Conservation (phyloP, 2,888 invertebrate genomes). For the Limnephilus auricula region DNA sequence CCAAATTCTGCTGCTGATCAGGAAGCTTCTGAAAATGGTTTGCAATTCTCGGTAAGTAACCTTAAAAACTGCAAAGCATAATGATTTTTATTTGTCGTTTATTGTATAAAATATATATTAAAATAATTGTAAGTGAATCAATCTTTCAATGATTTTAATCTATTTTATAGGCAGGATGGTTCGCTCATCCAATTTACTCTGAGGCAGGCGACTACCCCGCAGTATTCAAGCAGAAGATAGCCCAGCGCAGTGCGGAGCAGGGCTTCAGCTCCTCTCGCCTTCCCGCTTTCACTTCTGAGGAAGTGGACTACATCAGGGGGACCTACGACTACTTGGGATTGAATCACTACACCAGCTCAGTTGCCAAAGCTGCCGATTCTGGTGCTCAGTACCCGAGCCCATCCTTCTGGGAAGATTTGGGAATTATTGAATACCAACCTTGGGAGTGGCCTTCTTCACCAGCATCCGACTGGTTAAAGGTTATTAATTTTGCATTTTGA, state of each 20-base stretch:
- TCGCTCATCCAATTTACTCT: slow-evolving; percentile 80
- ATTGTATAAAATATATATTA: background rate
- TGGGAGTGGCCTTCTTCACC: slow-evolving; percentile 51
- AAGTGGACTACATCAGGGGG: slow-evolving; percentile 78
- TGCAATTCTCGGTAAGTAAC: slow-evolving; percentile 72
- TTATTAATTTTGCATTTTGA: slow-evolving; percentile 6
- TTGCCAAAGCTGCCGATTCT: slow-evolving; percentile 69
- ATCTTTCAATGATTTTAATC: background rate
- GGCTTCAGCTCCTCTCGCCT: slow-evolving; percentile 78
- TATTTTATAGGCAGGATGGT: slow-evolving; percentile 75
- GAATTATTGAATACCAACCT: slow-evolving; percentile 42
- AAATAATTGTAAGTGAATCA: background rate
- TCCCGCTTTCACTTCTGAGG: slow-evolving; percentile 78
- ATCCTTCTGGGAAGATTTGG: slow-evolving; percentile 53
- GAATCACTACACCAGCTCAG: slow-evolving; percentile 80
- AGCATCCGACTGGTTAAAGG: slow-evolving; percentile 64
- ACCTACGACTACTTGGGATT: slow-evolving; percentile 83
- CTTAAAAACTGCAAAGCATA: background rate
- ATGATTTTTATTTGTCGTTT: background rate
- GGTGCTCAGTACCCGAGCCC: slow-evolving; percentile 6
- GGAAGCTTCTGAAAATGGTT: slow-evolving; percentile 67
- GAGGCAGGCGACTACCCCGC: slow-evolving; percentile 80
- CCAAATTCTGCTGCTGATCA: slow-evolving; percentile 45
- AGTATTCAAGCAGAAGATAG: slow-evolving; percentile 78
- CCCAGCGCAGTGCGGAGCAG: slow-evolving; percentile 77